Percentiles rank a stretch among this genome's conserved stretches.
phyloP scores from a whole-genome alignment of 2,888 invertebrate species.

The Dorcus hopei region DNA sequence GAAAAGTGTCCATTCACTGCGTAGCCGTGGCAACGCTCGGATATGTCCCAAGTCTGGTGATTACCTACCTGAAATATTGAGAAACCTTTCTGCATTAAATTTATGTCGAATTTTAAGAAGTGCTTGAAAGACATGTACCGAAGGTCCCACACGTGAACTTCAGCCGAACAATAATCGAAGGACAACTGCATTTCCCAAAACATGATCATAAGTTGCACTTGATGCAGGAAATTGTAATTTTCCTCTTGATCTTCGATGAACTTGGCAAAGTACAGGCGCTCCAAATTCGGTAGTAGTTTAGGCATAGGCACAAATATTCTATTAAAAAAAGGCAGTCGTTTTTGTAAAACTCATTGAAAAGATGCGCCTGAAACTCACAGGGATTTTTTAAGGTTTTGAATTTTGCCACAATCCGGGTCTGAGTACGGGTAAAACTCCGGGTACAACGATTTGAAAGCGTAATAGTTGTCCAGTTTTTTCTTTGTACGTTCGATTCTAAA shows the following conservation, averaged over 20 bases:
- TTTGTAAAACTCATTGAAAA: too few species aligned
- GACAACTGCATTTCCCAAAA: background rate
- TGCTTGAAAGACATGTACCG: background rate
- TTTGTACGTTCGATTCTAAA: conserved; percentile 15
- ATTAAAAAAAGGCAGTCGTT: background rate
- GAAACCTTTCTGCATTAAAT: too few species aligned
- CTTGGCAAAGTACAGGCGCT: background rate
- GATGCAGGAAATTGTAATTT: background rate
- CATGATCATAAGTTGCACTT: background rate
- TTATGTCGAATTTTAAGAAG: background rate
- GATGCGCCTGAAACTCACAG: background rate
- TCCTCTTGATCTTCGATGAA: background rate
- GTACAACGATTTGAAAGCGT: background rate
- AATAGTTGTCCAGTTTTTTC: conserved; percentile 13
- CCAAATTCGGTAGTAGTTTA: background rate
- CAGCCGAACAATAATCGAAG: background rate
- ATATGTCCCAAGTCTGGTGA: too few species aligned
- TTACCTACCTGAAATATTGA: too few species aligned
- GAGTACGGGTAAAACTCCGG: background rate
- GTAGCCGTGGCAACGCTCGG: too few species aligned
- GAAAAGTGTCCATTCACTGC: too few species aligned
- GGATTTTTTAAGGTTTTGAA: background rate
- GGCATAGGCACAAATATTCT: background rate
- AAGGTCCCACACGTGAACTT: background rate
- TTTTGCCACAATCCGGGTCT: background rate